Base-by-base conservation (phyloP, 2,888 invertebrate genomes). In the Harpalus rubripes region DNA sequence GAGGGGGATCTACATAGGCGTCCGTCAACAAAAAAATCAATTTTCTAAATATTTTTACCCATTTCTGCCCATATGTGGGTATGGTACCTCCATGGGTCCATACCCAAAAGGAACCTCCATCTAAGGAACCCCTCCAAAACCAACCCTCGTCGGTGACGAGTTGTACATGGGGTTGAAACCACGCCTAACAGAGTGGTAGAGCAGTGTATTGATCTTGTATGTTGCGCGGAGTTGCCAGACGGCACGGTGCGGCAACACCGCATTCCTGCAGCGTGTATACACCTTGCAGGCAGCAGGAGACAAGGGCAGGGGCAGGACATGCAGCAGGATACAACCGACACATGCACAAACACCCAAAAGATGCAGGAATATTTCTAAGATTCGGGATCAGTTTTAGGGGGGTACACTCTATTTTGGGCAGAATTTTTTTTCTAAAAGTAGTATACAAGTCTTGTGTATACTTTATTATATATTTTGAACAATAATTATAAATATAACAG, bases 201-300 rank as follows among this genome's bases (percentile, higher is more conserved):
- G n/a, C 61, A 5, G 78, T 78, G 68, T 83, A 83, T 83, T 83
- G 83, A 83, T 83, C 83, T 39, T 74, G 58, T 74, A 56, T 41
- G 74, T 74, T 61, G 26, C 44, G 65, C 81, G 68, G 56, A 68
- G 81, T 81, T 72, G 81, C 68, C 81, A 81, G 44, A 5, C 56
- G 18, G 44, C 76, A 32, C 78, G 58, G n/a, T n/a, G 32, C 78
- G 59, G 56, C 78, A 59, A 59, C 78, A 32, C 56, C 78, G 78
- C 78, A 74, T 74, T 74, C 72, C 72, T 74, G 72, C 72, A 74
- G 72, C 72, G 78, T 59, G 78, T 78, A 56, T 78, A 74, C 44
- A 74, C 72, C 72, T 74, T 68, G 72, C 8, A 18, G 18, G 72
- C 7, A 7, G 72, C 16, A 15, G 41, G 44, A 41, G 39, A 39